Conservation (phyloP, 2,113 vertebrate genomes). For the Phycodurus eques region DNA sequence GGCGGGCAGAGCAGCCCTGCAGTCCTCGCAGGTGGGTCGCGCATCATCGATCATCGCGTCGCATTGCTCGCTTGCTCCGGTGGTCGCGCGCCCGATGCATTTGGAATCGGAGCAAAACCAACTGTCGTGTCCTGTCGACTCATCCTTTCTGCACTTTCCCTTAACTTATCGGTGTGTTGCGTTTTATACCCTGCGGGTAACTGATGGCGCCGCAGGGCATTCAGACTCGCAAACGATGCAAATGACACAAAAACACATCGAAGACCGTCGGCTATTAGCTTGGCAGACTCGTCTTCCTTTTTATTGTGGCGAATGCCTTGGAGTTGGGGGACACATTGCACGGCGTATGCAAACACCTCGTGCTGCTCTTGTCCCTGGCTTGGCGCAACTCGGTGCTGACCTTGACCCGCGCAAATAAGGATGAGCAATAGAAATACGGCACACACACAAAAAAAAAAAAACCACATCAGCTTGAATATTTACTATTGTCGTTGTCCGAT, state of each 20-base stretch:
- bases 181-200: too few relatives aligned
- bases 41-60: background rate
- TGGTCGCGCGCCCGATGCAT: background rate
- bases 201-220: too few relatives aligned
- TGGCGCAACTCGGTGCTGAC: too few relatives aligned
- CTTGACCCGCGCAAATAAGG: too few relatives aligned
- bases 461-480: too few relatives aligned
- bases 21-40: constrained; percentile 86
- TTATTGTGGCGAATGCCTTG: background rate
- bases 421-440: background rate
- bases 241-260: too few relatives aligned
- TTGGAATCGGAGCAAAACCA: background rate
- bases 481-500: too few relatives aligned
- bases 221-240: too few relatives aligned
- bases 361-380: too few relatives aligned
- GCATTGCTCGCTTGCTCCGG: background rate
- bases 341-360: too few relatives aligned
- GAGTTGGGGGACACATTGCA: background rate
- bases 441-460: too few relatives aligned
- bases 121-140: background rate
- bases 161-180: background rate
- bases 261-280: too few relatives aligned
- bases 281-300: background rate
- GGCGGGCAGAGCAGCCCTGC: constrained; percentile 90
- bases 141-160: background rate